A percentile compares a stretch with the other conserved stretches of the same genome.
These are phyloP conservation scores for Diachasma alloeum DNA, from an alignment of 1,140 invertebrate species.

Conservation along the genomic window DNA sequence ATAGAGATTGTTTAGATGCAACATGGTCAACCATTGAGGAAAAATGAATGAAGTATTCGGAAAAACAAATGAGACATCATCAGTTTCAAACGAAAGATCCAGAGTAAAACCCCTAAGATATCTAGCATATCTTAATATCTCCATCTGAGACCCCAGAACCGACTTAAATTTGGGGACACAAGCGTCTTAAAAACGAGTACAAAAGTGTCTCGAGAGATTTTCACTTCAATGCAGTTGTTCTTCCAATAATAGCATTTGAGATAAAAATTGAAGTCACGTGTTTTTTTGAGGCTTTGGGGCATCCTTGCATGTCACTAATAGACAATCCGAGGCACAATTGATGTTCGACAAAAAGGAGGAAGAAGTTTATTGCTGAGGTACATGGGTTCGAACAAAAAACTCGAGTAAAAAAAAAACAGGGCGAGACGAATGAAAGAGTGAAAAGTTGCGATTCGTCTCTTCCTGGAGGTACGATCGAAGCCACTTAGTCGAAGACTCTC, in stretches of 20 bases:
- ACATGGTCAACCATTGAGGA: too few relatives aligned
- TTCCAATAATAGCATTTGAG: not conserved
- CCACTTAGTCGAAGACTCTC: slow-evolving; percentile 39
- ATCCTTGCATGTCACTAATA: not conserved
- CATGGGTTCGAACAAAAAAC: not conserved
- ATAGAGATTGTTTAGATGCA: too few relatives aligned
- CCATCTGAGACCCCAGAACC: too few relatives aligned
- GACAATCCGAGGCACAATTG: not conserved
- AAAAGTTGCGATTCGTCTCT: not conserved
- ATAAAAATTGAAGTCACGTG: not conserved
- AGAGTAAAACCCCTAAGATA: too few relatives aligned
- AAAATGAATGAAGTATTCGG: too few relatives aligned
- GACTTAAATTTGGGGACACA: too few relatives aligned
- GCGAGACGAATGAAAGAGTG: not conserved
- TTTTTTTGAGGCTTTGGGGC: not conserved
- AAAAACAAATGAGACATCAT: too few relatives aligned
- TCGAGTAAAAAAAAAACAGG: not conserved
- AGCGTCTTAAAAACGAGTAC: too few relatives aligned
- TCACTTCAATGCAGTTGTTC: not conserved
- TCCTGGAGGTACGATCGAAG: slow-evolving; percentile 38
- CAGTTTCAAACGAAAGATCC: too few relatives aligned
- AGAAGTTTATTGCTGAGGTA: not conserved
- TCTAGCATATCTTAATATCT: too few relatives aligned
- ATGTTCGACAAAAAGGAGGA: not conserved
- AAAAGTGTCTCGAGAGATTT: not conserved